Evolutionary conservation across 1,140 invertebrate species (phyloP).

Genomic region (Brachionus koreanus): DNA sequence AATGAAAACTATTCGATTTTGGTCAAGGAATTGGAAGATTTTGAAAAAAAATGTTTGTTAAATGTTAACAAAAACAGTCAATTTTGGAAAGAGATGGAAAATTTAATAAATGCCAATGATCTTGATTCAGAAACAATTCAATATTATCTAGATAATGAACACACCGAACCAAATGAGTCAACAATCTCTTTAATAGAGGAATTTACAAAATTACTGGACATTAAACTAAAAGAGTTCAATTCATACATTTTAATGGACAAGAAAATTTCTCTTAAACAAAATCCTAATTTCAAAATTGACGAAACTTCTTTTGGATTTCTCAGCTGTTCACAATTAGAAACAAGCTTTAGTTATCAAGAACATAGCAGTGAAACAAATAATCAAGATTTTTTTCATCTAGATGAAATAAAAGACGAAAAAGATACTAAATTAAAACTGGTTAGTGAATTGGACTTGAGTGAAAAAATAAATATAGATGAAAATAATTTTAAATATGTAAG

Average conservation of each 20-base stretch:
- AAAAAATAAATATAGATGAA: not conserved
- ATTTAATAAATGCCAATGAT: conserved; percentile 31
- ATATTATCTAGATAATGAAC: not conserved
- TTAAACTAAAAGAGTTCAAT: conserved; percentile 4
- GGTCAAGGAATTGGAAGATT: conserved; percentile 21
- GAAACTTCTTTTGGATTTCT: not conserved
- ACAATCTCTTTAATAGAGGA: not conserved
- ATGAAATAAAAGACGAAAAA: not conserved
- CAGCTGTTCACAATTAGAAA: not conserved
- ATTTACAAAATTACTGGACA: not conserved
- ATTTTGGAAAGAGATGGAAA: conserved; percentile 27
- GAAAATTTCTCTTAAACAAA: not conserved
- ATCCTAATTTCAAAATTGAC: not conserved
- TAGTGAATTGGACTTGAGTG: not conserved
- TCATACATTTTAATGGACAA: not conserved
- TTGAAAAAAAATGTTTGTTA: not conserved
- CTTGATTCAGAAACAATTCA: conserved; percentile 1
- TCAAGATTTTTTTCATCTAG: not conserved
- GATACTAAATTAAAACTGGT: not conserved
- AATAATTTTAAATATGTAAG: not conserved
- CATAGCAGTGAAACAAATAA: not conserved
- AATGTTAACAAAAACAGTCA: not conserved
- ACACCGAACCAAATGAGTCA: not conserved
- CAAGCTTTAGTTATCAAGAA: not conserved
- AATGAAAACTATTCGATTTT: conserved; percentile 3